A percentile compares a stretch with the other conserved stretches of the same genome.
phyloP scores from a whole-genome alignment of 1,140 invertebrate genomes.

The Spodoptera litura region DNA sequence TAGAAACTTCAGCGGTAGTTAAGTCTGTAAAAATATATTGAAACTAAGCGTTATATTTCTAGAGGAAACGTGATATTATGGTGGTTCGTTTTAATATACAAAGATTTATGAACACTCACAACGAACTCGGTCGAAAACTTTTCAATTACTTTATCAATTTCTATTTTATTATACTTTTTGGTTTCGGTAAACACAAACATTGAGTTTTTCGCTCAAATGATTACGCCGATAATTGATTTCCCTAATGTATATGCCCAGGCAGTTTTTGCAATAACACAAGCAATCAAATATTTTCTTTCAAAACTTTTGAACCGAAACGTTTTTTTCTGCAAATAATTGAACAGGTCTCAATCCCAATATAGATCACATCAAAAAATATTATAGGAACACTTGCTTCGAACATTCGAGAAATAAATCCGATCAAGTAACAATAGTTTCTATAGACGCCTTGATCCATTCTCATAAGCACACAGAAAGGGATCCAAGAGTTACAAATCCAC shows the following conservation, averaged over 20 bases:
- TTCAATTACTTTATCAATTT: slow-evolving; percentile 14
- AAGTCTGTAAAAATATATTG: slow-evolving; percentile 20
- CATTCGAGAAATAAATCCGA: slow-evolving; percentile 36
- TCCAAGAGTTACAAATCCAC: slow-evolving; percentile 32
- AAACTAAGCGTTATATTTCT: background rate
- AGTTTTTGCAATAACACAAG: no score
- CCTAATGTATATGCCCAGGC: background rate
- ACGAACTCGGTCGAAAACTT: background rate
- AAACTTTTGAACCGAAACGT: background rate
- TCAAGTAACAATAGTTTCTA: slow-evolving; percentile 41
- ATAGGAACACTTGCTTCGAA: slow-evolving; percentile 22
- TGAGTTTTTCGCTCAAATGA: background rate
- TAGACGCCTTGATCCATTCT: slow-evolving; percentile 33
- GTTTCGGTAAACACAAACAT: background rate
- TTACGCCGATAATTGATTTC: slow-evolving; percentile 19
- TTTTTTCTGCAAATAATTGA: background rate
- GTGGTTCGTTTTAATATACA: background rate
- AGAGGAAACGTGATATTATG: background rate
- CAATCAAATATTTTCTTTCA: background rate
- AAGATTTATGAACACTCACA: slow-evolving; percentile 2
- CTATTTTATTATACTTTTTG: slow-evolving; percentile 8
- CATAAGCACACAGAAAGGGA: slow-evolving; percentile 38
- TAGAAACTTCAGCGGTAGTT: slow-evolving; percentile 18
- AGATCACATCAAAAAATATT: slow-evolving; percentile 12
- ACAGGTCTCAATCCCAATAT: background rate